Evolutionary conservation across 2,797 vertebrate species (phyloP).

Genomic region (Odontamblyopus lacepedii): DNA sequence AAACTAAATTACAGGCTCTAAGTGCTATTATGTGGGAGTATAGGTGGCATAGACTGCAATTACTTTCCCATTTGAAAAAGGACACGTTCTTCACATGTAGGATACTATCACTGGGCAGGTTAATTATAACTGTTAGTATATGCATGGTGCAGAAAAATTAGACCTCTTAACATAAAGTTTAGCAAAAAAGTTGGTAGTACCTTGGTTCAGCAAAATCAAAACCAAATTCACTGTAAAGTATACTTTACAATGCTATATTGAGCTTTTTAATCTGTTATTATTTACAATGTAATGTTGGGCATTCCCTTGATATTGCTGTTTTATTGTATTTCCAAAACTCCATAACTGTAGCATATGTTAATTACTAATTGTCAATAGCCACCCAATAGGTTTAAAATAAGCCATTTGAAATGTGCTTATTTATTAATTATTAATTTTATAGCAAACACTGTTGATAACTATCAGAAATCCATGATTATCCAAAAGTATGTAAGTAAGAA

Average conservation of each 20-base stretch:
- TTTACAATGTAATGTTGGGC: neutral
- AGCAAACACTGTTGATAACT: neutral
- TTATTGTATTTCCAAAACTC: neutral
- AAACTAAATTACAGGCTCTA: conserved; percentile 80
- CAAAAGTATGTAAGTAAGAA: too few relatives aligned
- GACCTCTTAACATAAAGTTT: conserved; percentile 39
- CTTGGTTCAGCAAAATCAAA: neutral
- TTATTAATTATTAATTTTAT: neutral
- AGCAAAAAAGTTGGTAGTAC: neutral
- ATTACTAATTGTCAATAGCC: too few relatives aligned
- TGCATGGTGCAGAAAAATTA: conserved; percentile 52
- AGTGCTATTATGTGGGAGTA: conserved; percentile 82
- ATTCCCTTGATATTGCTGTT: neutral
- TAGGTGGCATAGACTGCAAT: conserved; percentile 81
- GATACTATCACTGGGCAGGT: conserved; percentile 76
- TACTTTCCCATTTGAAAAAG: conserved; percentile 79
- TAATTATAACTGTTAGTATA: conserved; percentile 73
- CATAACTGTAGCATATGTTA: neutral
- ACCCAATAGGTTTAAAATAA: neutral
- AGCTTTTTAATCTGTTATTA: neutral
- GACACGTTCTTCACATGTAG: conserved; percentile 71
- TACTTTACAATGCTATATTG: neutral
- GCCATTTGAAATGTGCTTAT: neutral
- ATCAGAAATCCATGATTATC: too few relatives aligned
- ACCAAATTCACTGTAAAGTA: neutral